A percentile compares a stretch with the other conserved stretches of the same genome.
Evolutionary conservation across 2,113 vertebrate genomes (phyloP).

Genomic region (Podiceps cristatus): DNA sequence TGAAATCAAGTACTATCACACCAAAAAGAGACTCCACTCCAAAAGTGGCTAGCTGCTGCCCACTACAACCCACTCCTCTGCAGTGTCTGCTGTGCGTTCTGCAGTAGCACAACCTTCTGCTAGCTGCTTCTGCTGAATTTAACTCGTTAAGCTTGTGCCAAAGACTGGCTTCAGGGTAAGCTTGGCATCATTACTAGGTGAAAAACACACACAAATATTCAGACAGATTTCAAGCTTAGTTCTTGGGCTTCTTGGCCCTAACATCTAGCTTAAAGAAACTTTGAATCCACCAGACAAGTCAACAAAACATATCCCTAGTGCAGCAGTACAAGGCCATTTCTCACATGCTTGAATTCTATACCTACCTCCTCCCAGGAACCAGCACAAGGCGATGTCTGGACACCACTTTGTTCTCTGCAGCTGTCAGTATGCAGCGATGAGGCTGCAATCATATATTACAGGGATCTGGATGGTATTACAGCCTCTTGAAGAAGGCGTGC

Average conservation of each 20-base stretch:
- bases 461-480: background rate
- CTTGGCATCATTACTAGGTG: background rate
- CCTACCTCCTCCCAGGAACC: background rate
- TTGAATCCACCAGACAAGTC: background rate
- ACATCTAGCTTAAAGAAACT: background rate
- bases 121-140: constrained; percentile 4
- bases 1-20: background rate
- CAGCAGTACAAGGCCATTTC: background rate
- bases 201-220: constrained; percentile 11
- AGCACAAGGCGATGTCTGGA: background rate
- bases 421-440: background rate
- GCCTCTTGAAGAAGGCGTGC: background rate
- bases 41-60: constrained; percentile 22
- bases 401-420: background rate
- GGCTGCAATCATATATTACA: background rate
- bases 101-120: constrained; percentile 18
- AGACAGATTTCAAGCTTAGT: background rate
- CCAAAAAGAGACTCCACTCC: background rate
- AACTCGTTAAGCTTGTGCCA: background rate
- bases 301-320: background rate
- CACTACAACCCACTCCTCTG: background rate
- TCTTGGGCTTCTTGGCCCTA: background rate
- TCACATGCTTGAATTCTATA: background rate
- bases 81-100: background rate
- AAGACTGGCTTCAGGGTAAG: background rate